Evolutionary conservation across 1,140 invertebrate species (phyloP), one percentile per base, ranked within the genome.

Genomic region (Pseudomyrmex sp.): DNA sequence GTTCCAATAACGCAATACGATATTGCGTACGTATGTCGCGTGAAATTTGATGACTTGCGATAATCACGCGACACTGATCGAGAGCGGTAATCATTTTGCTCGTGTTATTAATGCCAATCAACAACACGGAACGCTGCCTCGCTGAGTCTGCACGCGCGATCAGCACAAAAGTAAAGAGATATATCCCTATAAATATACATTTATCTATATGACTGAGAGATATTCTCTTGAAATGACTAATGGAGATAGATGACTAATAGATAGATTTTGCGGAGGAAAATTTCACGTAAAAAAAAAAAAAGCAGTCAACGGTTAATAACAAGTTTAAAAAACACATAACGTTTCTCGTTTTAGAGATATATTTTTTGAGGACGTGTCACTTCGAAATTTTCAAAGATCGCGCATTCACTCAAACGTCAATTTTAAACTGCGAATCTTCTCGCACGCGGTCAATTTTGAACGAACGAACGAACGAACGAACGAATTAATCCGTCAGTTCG

Each of bases 171-270:
- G 26, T 54, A 62, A 20, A 18, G 44, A 75, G 61, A 56, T 13
- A 52, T 18, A 18, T n/a, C 13, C 15, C 65, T 79, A 79, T 79
- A 79, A 79, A 79, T 79, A 79, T 52, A 13, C 50, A 13, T 52
- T 52, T 12, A 52, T 52, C 35, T 35, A 35, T 35, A 35, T 35
- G 7, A 26, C 35, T 52, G 63, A 12, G 35, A 44, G 46, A 58
- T 35, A 46, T 44, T 20, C 23, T 63, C 23, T 63, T 48, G 61
- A 56, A 58, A 56, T 20, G 23, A 20, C 52, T 18, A 48, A 54
- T 80, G 18, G 56, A 52, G 52, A 72, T 70, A 70, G 10, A 56
- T 13, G 10, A 3, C 70, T 13, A 61, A 7, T 23, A 52, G 18
- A 13, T 18, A 59, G 52, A 50, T 80, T 50, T 80, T 52, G 66